Conservation (phyloP, 2,113 vertebrate genomes). For the Ranitomeya imitator region DNA sequence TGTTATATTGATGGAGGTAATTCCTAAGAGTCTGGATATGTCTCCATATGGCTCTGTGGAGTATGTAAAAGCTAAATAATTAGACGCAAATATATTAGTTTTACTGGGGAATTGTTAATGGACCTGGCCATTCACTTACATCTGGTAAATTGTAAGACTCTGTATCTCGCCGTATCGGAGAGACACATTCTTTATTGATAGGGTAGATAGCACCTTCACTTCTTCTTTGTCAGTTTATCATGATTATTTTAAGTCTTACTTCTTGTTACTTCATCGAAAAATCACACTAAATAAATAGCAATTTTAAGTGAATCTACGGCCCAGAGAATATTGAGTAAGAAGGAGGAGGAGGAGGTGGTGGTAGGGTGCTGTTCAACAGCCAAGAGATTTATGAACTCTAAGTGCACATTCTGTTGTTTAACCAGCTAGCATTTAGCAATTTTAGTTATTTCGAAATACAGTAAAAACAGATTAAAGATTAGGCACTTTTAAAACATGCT, state of each 20-base stretch:
- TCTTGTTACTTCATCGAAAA: neutral
- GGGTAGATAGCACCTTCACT: neutral
- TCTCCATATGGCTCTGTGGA: no score
- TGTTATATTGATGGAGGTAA: no score
- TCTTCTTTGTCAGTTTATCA: neutral
- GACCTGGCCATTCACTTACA: neutral
- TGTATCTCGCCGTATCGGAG: neutral
- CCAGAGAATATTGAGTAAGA: neutral
- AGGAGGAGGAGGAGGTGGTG: neutral
- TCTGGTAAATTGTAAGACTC: neutral
- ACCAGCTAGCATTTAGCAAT: neutral
- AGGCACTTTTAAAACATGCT: neutral
- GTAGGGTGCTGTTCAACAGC: neutral
- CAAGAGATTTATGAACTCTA: neutral
- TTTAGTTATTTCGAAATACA: neutral
- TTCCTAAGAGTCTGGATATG: no score
- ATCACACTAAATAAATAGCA: conserved; percentile 15
- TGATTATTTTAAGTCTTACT: neutral
- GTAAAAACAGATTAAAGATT: neutral
- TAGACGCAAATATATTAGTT: neutral
- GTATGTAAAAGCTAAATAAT: no score
- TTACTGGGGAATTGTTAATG: neutral
- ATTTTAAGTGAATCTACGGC: conserved; percentile 2
- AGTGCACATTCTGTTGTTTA: neutral
- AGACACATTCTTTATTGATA: neutral